phyloP scores from a whole-genome alignment of 2,888 invertebrate genomes.

The Pachycephus smyrnensis region DNA sequence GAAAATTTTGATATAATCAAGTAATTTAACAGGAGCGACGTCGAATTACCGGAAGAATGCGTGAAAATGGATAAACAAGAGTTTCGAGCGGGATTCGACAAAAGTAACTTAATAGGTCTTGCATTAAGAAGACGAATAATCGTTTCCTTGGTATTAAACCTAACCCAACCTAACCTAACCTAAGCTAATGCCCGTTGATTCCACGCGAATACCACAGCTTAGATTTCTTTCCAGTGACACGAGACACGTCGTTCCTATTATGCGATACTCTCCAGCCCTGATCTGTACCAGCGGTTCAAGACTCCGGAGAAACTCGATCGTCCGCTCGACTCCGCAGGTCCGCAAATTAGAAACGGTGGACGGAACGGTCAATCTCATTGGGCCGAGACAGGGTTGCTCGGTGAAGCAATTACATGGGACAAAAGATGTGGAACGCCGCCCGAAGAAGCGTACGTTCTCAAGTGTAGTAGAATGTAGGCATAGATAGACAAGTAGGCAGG shows the following conservation, averaged over 20 bases:
- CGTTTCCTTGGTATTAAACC: neutral
- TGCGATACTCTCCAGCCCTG: neutral
- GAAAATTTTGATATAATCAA: neutral
- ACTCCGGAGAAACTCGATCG: neutral
- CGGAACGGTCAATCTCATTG: neutral
- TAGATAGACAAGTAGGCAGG: neutral
- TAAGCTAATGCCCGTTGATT: neutral
- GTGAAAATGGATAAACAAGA: neutral
- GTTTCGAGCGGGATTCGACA: neutral
- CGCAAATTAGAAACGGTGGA: neutral
- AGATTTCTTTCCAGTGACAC: neutral
- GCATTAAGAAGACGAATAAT: neutral
- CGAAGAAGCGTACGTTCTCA: slow-evolving; percentile 16
- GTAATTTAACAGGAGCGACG: neutral
- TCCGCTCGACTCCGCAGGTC: neutral
- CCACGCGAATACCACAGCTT: neutral
- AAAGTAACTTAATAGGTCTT: neutral
- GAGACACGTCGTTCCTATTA: neutral
- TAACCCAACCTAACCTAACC: neutral
- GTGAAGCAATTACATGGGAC: slow-evolving; percentile 16
- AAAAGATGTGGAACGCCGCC: slow-evolving; percentile 28
- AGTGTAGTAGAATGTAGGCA: slow-evolving; percentile 1
- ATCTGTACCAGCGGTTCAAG: neutral
- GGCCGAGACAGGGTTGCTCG: slow-evolving; percentile 1
- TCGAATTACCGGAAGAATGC: neutral